A percentile compares a stretch with the other conserved stretches of the same genome.
phyloP scores from a whole-genome alignment of 2,888 invertebrate genomes.

The Cryptocephalus moraei region DNA sequence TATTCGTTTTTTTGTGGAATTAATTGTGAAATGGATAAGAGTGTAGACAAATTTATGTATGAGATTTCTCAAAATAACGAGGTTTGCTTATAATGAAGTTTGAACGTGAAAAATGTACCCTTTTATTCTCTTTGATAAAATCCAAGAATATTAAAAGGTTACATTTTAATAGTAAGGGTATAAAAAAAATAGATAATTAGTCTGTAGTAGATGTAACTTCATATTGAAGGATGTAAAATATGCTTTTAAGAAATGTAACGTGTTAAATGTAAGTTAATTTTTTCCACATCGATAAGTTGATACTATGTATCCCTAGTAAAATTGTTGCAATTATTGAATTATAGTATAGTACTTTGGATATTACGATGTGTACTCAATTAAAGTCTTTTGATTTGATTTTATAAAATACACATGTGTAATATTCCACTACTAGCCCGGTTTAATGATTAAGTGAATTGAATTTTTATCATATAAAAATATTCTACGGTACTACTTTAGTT shows the following conservation, averaged over 20 bases:
- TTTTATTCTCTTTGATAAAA: neutral
- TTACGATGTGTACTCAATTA: no score
- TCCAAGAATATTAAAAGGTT: neutral
- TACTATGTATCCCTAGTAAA: slow-evolving; percentile 43
- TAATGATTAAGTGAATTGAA: slow-evolving; percentile 5
- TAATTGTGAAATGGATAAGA: no score
- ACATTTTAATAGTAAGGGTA: neutral
- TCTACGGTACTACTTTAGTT: no score
- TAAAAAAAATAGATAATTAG: neutral
- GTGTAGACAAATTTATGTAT: no score
- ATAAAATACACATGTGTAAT: slow-evolving; percentile 11
- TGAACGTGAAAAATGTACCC: no score
- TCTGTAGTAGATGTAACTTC: slow-evolving; percentile 22
- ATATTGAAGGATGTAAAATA: slow-evolving; percentile 29
- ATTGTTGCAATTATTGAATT: slow-evolving; percentile 39
- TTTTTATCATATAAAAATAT: neutral
- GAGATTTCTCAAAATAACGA: no score
- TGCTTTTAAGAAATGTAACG: slow-evolving; percentile 17
- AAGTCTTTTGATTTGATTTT: slow-evolving; percentile 4
- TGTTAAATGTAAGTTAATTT: slow-evolving; percentile 16
- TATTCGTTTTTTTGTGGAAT: no score
- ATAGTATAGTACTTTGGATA: slow-evolving; percentile 24
- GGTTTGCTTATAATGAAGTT: no score
- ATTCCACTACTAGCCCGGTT: slow-evolving; percentile 15
- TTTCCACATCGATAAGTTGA: slow-evolving; percentile 31